Evolutionary conservation across 2,888 invertebrate genomes (phyloP).

Genomic region (Syritta pipiens): DNA sequence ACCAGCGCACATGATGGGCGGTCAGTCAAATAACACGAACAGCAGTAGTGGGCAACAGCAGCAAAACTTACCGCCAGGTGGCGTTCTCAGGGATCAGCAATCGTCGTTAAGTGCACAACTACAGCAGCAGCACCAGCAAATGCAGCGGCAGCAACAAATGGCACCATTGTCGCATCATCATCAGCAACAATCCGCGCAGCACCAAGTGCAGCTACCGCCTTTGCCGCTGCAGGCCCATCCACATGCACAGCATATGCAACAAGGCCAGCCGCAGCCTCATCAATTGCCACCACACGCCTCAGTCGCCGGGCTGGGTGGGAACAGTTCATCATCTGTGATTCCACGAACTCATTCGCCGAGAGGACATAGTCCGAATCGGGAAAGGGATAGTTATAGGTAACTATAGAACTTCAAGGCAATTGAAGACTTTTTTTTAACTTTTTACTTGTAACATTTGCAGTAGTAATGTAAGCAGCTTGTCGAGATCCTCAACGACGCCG

Average conservation of each 20-base stretch:
- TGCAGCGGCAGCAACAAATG: slow-evolving; percentile 60
- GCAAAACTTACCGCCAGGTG: slow-evolving; percentile 45
- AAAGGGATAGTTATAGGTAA: slow-evolving; percentile 92
- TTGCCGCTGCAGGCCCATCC: slow-evolving; percentile 57
- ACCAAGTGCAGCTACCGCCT: slow-evolving; percentile 52
- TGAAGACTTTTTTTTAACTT: not conserved
- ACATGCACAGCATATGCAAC: slow-evolving; percentile 70
- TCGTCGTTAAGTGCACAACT: slow-evolving; percentile 57
- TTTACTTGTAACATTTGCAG: slow-evolving; percentile 77
- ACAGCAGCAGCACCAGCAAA: slow-evolving; percentile 59
- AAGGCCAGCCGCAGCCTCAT: slow-evolving; percentile 66
- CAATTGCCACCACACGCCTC: slow-evolving; percentile 70
- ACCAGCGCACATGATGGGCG: slow-evolving; percentile 56
- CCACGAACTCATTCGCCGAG: slow-evolving; percentile 86
- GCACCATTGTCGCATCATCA: slow-evolving; percentile 49
- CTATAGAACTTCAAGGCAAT: slow-evolving; percentile 30
- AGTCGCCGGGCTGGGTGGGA: slow-evolving; percentile 67
- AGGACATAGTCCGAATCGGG: slow-evolving; percentile 88
- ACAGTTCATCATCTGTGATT: slow-evolving; percentile 78
- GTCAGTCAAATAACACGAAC: slow-evolving; percentile 31
- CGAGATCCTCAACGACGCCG: slow-evolving; percentile 82
- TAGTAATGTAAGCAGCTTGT: slow-evolving; percentile 92
- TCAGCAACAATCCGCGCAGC: slow-evolving; percentile 53
- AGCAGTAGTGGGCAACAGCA: slow-evolving; percentile 42
- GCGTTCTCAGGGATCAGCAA: slow-evolving; percentile 67